A percentile compares a stretch with the other conserved stretches of the same genome.
Evolutionary conservation across 1,140 invertebrate species (phyloP).

Genomic region (Diabrotica undecimpunctata): DNA sequence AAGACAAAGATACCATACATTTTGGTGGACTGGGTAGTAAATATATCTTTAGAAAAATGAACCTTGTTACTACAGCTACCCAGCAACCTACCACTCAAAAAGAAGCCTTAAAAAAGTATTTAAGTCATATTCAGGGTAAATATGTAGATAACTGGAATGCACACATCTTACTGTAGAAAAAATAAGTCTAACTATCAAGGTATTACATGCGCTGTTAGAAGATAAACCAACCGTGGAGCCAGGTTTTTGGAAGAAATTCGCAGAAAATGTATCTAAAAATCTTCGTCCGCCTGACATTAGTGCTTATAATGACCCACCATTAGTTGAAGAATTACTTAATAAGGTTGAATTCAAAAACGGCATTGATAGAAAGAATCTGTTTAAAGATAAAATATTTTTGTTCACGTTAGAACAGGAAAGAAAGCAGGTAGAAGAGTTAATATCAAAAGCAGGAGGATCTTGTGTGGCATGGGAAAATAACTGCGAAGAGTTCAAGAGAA

Average conservation of each 20-base stretch:
- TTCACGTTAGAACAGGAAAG: constrained; percentile 24
- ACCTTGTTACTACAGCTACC: constrained; percentile 48
- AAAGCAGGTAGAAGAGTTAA: constrained; percentile 28
- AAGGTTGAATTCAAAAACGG: constrained; percentile 24
- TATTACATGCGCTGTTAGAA: constrained; percentile 62
- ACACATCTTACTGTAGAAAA: constrained; percentile 63
- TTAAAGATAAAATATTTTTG: constrained; percentile 33
- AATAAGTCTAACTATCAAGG: constrained; percentile 61
- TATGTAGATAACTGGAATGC: constrained; percentile 52
- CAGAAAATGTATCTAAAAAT: constrained; percentile 46
- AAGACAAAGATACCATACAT: constrained; percentile 49
- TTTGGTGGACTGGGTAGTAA: constrained; percentile 53
- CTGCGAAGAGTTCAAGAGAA: constrained; percentile 18
- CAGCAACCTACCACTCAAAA: constrained; percentile 48
- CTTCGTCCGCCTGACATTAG: constrained; percentile 24
- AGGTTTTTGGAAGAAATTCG: constrained; percentile 57
- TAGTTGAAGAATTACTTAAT: constrained; percentile 28
- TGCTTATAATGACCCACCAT: constrained; percentile 27
- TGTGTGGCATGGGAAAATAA: constrained; percentile 28
- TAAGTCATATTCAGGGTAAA: constrained; percentile 47
- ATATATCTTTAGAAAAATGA: constrained; percentile 24
- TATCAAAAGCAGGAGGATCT: constrained; percentile 30
- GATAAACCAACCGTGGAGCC: constrained; percentile 60
- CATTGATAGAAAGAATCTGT: constrained; percentile 25
- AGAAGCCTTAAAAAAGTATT: constrained; percentile 41